Percentiles rank a stretch among this genome's conserved stretches.
Conservation (phyloP, 2,888 invertebrate genomes). For the Phytoseiulus persimilis region DNA sequence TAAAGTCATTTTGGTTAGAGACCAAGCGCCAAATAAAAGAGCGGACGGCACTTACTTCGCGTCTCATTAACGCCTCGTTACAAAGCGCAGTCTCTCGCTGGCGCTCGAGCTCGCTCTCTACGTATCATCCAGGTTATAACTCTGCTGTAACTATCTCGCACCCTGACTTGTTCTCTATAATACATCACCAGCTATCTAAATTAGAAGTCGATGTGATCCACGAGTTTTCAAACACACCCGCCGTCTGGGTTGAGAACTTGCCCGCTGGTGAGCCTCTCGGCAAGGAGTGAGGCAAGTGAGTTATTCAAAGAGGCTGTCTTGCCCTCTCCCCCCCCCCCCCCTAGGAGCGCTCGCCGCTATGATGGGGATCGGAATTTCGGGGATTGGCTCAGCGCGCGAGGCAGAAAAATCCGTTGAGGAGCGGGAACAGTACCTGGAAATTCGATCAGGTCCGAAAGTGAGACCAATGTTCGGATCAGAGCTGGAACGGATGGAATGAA, state of each 20-base stretch:
- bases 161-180: neutral
- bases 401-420: too few species aligned
- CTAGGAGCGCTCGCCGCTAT: too few species aligned
- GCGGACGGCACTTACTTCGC: conserved; percentile 5
- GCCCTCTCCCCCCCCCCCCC: too few species aligned
- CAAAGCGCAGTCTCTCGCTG: neutral
- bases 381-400: too few species aligned
- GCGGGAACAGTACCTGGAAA: too few species aligned
- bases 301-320: too few species aligned
- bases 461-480: too few species aligned
- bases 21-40: conserved; percentile 5
- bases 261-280: neutral
- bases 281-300: too few species aligned
- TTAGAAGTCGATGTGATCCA: neutral
- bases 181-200: neutral
- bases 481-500: too few species aligned
- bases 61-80: conserved; percentile 5
- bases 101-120: neutral
- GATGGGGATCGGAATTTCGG: too few species aligned
- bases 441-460: too few species aligned
- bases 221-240: neutral
- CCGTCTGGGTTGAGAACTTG: neutral
- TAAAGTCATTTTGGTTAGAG: neutral
- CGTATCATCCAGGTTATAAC: neutral
- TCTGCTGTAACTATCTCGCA: neutral